Conservation (phyloP, 2,888 invertebrate species). For the Hyppa rectilinea region DNA sequence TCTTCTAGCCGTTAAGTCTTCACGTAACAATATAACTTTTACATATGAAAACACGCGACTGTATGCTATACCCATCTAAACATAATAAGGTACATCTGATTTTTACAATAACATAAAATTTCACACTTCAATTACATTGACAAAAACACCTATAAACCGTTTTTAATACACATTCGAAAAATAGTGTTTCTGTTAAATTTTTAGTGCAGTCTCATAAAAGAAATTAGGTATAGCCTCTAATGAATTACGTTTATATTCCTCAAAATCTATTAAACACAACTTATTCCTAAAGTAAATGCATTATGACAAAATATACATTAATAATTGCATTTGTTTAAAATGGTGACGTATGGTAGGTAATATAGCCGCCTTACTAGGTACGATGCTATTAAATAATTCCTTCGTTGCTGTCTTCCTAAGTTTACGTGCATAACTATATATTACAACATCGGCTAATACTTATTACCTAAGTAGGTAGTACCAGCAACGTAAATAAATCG, state of each 20-base stretch:
- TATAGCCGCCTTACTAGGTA: constrained; percentile 1
- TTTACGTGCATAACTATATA: constrained; percentile 15
- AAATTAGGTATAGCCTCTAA: constrained; percentile 71
- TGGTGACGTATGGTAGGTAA: constrained; percentile 50
- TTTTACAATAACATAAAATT: constrained; percentile 62
- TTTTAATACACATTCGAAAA: constrained; percentile 48
- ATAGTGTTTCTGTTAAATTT: constrained; percentile 45
- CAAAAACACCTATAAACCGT: constrained; percentile 55
- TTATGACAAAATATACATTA: constrained; percentile 60
- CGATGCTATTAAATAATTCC: constrained; percentile 1
- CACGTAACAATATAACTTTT: constrained; percentile 70
- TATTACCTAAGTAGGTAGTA: constrained; percentile 10
- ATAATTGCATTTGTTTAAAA: constrained; percentile 51
- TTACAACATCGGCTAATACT: constrained; percentile 12
- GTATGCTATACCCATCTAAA: constrained; percentile 64
- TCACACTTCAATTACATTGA: constrained; percentile 65
- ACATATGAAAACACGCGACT: constrained; percentile 66
- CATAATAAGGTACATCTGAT: constrained; percentile 63
- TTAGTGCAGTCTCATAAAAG: constrained; percentile 68
- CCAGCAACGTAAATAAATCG: constrained; percentile 20
- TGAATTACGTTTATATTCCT: constrained; percentile 58
- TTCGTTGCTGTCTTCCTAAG: constrained; percentile 8
- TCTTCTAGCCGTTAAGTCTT: constrained; percentile 88
- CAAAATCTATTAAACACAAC: constrained; percentile 56
- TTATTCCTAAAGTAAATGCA: constrained; percentile 70